These are phyloP conservation scores for Acanthisitta chloris DNA, from an alignment of 2,113 vertebrate genomes.

Conservation along the genomic window DNA sequence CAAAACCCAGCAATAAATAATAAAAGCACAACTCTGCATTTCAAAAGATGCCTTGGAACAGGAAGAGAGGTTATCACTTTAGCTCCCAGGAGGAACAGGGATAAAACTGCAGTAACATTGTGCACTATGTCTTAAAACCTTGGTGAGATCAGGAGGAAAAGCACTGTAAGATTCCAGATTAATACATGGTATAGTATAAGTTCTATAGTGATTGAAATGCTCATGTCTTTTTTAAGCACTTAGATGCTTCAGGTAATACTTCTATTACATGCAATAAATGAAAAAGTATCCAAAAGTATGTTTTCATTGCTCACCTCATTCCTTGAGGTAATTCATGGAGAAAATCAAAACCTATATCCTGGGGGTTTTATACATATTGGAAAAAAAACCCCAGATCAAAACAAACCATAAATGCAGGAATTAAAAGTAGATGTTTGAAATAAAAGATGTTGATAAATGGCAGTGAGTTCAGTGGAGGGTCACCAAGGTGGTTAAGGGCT, in stretches of 20 bases:
- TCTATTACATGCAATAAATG: background rate
- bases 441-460: background rate
- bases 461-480: background rate
- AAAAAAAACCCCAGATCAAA: background rate
- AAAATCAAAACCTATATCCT: background rate
- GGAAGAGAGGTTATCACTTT: background rate
- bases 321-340: background rate
- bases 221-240: background rate
- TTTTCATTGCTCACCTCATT: background rate
- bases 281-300: background rate
- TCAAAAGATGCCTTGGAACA: background rate
- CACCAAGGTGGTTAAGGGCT: background rate
- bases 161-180: background rate
- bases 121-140: background rate
- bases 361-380: background rate
- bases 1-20: constrained; percentile 14
- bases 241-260: background rate
- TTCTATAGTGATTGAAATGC: background rate
- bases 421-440: background rate
- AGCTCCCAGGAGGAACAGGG: background rate
- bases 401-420: background rate
- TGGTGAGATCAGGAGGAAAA: background rate
- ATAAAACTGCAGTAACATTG: background rate
- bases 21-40: background rate
- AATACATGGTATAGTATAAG: background rate